Base-by-base conservation (phyloP, 2,888 invertebrate genomes). In the Ditylenchus weischeri region DNA sequence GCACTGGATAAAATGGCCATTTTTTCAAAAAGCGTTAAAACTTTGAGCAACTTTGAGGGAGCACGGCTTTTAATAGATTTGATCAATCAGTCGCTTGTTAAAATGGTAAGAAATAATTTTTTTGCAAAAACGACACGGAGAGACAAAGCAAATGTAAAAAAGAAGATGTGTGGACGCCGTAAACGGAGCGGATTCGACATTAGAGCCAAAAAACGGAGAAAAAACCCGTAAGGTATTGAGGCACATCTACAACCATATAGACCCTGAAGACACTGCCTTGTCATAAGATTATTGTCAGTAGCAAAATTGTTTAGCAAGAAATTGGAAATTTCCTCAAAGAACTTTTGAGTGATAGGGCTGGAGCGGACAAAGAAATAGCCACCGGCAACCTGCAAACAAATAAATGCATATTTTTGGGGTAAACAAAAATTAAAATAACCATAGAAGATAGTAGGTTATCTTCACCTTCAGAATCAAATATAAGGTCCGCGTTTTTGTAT, bases 231-330 rank as follows among this genome's bases (percentile, higher is more conserved):
- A 15, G 79, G 76, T 43, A 80, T 78, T 38, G 71, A 73, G 49
- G 72, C 75, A 60, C 80, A 80, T 48, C 70, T 66, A 43, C 71
- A 66, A 6, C 72, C 75, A 23, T 65, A 65, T 47, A 64, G 63
- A 18, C 64, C 57, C 21, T 57, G 69, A 29, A 75, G 59, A 61
- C 80, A 80, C 64, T 75, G 71, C 10, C 73, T 69, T 23, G 77
- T 71, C 80, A 80, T 80, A 29, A 80, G 66, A 68, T 80, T 80
- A 64, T 80, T 80, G 65, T 80, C 80, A 23, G 80, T 80, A 10
- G 76, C 70, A 68, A 74, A 80, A 43, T 75, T 66, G 59, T 74
- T 64, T 47, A 75, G 73, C 49, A 65, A 66, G 65, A 60, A 64
- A 13, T 66, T 58, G 13, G 64, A 49, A n/a, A 68, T 61, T 19